Evolutionary conservation across 1,140 invertebrate species (phyloP), one percentile per base, ranked within the genome.

Genomic region (Brachionus rubens): DNA sequence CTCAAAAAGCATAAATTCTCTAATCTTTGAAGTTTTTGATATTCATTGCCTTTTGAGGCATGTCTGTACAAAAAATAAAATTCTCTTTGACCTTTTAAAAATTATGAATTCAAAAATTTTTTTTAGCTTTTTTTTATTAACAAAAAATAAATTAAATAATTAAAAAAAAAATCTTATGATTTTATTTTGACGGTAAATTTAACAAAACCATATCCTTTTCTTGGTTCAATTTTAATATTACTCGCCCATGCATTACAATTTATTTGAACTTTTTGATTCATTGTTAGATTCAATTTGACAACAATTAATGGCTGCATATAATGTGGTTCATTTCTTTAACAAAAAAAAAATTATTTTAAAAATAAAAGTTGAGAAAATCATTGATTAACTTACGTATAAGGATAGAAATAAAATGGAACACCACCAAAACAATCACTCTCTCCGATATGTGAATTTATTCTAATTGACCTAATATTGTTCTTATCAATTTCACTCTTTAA

Each of bases 161-260:
- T 3, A 54, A 21, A 30, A 9, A 26, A 30, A 54, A 9, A 12
- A 30, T 16, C 14, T 59, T 59, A 59, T 36, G 28, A 40, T 36
- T 28, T 40, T 14, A 65, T 43, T 65, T 65, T 65, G 19, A 65
- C 0, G 1, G 59, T 43, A 24, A 65, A 65, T 65, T n/a, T 41
- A 24, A 65, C 30, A 5, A 36, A 65, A 19, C 59, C 59, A 65
- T 65, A 65, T 24, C 40, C 36, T 43, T 65, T 65, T 65, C 16
- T 65, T 19, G 7, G 5, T 10, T 43, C 21, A 24, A 21, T 41
- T 43, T 40, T 9, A 24, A 65, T 65, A 43, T 65, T 65, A 26
- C 26, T 24, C 19, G 59, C 16, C 59, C 59, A 65, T 7, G 59
- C 33, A 65, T 19, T 19, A 65, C 59, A 65, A 1, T 43, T 43